A percentile compares a stretch with the other conserved stretches of the same genome.
phyloP scores from a whole-genome alignment of 2,797 vertebrate genomes.

The Tachyglossus aculeatus region DNA sequence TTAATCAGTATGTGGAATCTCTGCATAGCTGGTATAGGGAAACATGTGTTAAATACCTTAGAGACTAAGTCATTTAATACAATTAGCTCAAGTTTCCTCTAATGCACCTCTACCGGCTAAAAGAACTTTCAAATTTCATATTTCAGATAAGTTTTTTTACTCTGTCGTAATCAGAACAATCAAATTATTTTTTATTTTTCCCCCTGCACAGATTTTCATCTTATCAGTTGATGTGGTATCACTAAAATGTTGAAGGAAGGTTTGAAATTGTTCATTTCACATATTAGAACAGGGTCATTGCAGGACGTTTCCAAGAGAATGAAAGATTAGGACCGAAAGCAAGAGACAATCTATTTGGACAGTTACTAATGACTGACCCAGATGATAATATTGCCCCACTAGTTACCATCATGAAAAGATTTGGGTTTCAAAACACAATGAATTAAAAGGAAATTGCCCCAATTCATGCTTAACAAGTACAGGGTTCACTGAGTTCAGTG shows the following conservation, averaged over 20 bases:
- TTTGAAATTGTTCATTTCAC: not conserved
- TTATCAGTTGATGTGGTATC: too few relatives aligned
- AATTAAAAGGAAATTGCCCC: too few relatives aligned
- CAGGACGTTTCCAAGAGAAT: too few relatives aligned
- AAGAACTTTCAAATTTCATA: not conserved
- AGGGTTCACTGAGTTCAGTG: too few relatives aligned
- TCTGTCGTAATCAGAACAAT: conserved; percentile 33
- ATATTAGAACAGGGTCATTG: not conserved
- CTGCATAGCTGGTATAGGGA: not conserved
- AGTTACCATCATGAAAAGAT: too few relatives aligned
- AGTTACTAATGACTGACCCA: too few relatives aligned
- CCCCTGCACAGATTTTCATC: not conserved
- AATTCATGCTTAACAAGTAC: too few relatives aligned
- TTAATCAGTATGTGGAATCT: fast-evolving
- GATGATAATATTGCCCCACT: too few relatives aligned
- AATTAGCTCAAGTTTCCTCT: conserved; percentile 6
- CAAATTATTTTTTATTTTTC: not conserved
- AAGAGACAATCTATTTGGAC: too few relatives aligned
- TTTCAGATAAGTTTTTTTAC: not conserved
- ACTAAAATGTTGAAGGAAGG: not conserved
- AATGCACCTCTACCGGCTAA: not conserved
- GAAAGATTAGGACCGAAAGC: too few relatives aligned
- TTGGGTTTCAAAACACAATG: too few relatives aligned
- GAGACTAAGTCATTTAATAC: not conserved
- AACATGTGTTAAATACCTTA: not conserved